These are phyloP conservation scores for Caranx ignobilis DNA, from an alignment of 2,113 vertebrate species.

Conservation along the genomic window DNA sequence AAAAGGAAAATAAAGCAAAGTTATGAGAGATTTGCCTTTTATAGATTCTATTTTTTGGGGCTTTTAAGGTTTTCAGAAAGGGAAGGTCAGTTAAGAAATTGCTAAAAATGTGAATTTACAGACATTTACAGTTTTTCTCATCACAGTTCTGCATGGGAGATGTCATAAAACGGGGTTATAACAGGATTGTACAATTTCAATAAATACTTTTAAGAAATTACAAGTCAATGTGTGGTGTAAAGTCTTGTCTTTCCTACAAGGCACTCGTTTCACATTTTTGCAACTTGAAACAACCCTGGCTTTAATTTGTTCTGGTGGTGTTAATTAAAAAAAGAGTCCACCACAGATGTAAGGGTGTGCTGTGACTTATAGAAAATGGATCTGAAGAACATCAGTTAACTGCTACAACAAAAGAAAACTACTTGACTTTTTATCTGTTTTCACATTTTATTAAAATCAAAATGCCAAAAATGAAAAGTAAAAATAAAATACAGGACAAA, in stretches of 20 bases:
- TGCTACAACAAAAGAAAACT: neutral
- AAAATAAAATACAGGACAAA: conserved; percentile 22
- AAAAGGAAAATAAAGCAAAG: conserved; percentile 53
- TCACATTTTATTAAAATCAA: conserved; percentile 65
- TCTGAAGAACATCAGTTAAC: neutral
- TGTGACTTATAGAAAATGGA: neutral
- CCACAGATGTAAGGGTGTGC: neutral
- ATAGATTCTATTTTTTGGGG: conserved; percentile 81
- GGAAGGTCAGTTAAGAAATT: conserved; percentile 67
- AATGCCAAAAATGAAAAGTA: conserved; percentile 10
- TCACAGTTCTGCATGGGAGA: conserved; percentile 81
- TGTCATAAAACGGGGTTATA: conserved; percentile 78
- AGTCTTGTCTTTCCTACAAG: conserved; percentile 49
- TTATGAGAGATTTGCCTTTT: conserved; percentile 76
- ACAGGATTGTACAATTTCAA: conserved; percentile 87
- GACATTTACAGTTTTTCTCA: conserved; percentile 78
- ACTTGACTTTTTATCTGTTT: neutral
- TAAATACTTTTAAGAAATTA: conserved; percentile 87
- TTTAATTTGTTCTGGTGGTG: neutral
- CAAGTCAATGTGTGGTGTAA: conserved; percentile 55
- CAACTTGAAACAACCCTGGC: neutral
- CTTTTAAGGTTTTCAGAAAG: conserved; percentile 70
- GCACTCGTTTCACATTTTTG: neutral
- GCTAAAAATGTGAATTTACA: conserved; percentile 81
- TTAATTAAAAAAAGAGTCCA: no score